Base-by-base conservation (phyloP, 2,113 vertebrate genomes). In the Marmota flaviventris region DNA sequence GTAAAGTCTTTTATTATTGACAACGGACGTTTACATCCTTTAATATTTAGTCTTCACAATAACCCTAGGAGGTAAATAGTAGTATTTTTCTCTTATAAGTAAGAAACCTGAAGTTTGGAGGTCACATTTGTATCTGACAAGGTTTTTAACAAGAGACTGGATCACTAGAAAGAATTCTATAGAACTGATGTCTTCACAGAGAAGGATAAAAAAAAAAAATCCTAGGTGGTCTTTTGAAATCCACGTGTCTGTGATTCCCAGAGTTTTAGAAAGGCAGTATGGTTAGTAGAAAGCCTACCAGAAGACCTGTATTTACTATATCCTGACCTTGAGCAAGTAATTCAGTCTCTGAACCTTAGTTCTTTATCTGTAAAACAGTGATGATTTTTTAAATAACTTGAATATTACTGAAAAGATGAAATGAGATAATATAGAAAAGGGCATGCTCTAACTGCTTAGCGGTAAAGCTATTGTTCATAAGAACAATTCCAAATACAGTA, bases 1-100 rank as follows among this genome's bases (percentile, higher is more conserved):
- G 18, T 82, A 39, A 90, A 88, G 29, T 56, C 20, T 10, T 78
- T 97, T 86, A 65, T 93, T 89, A 22, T 61, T 92, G 92, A 27
- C 53, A 89, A 69, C 82, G 48, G 53, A 70, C n/a, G 32, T 95
- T 95, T 70, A 56, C 34, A 69, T 76, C 65, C 34, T 48, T 75
- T 85, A 24, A 69, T 29, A 48, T 88, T 96, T 93, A 70, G 51
- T 75, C 22, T 22, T 95, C 63, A 78, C 3, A 53, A 39, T 83
- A 45, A 63, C 25, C 61, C 65, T 92, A 9, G 83, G 18, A 84
- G 53, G 20, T 69, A 69, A 89, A 77, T 53, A 77, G 58, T 51
- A 61, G 18, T 48, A 27, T 10, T 69, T 78, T 13, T 34, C 32
- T 82, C 92, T 92, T 53, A 75, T 58, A 92, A 58, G 56, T 53